Base-by-base conservation (phyloP, 2,113 vertebrate genomes). In the Nesospiza acunhae region DNA sequence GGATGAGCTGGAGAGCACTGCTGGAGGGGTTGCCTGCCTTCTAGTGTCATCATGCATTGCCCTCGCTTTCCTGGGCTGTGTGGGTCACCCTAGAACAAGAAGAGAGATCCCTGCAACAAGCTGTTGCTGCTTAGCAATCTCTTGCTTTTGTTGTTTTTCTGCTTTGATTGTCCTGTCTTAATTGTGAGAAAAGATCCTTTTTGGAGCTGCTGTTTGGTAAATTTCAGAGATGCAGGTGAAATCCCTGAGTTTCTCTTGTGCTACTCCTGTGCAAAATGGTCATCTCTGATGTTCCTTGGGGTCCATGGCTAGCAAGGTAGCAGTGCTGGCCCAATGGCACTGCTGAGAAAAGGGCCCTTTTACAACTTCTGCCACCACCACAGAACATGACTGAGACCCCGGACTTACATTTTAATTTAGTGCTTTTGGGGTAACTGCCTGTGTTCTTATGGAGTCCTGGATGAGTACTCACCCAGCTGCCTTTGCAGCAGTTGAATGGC, bases 371-470 rank as follows among this genome's bases (percentile, higher is more conserved):
- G 1, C 13, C 73, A n/a, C 27, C 19, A 44, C 27, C 23, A 27
- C n/a, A 46, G 33, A 53, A 7, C 16, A 18, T 33, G 39, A 6
- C n/a, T 67, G 37, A 58, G 31, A 63, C 28, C 9, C 22, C 27
- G 27, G 46, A 39, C 13, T 62, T 56, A 9, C 0, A 0, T 41
- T 62, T 87, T 67, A 37, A 11, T 11, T 44, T 1, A 1, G 5
- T 50, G 20, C 2, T 26, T 72, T 67, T 24, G 15, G 8, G 11
- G 23, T 30, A 15, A 10, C 26, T 53, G 10, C 19, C 46, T 70
- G 6, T 62, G 30, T 75, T 24, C 10, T 39, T 47, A 2, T 1
- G 19, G 27, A 56, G 37, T 24, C 15, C 14, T 52, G 60, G 21
- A 46, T 7, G 35, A 53, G 10, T 60, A 33, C 13, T 74, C 6